Conservation (phyloP, 2,888 invertebrate species). For the Monopis laevigella region DNA sequence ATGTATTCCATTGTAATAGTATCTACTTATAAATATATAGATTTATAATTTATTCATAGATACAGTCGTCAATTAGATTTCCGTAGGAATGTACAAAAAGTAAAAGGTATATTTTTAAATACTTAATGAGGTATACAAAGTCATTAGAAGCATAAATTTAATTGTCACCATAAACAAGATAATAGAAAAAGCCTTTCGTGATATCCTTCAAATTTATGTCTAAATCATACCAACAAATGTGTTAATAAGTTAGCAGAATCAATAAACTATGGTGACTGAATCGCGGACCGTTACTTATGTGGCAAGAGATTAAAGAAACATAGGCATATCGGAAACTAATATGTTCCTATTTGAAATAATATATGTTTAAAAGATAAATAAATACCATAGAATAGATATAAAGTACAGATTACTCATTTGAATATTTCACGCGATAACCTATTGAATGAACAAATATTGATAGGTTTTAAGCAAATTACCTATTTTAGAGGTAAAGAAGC, state of each 20-base stretch:
- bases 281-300: slow-evolving; percentile 3
- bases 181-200: slow-evolving; percentile 2
- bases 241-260: neutral
- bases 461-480: slow-evolving; percentile 42
- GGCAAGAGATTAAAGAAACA: slow-evolving; percentile 1
- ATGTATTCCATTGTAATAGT: too few relatives aligned
- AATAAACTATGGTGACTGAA: too few relatives aligned
- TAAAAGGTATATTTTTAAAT: too few relatives aligned
- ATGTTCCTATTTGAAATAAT: slow-evolving; percentile 3
- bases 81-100: too few relatives aligned
- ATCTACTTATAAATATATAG: too few relatives aligned
- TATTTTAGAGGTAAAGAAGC: slow-evolving; percentile 37
- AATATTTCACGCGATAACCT: slow-evolving; percentile 38
- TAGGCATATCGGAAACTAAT: slow-evolving; percentile 1
- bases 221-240: slow-evolving; percentile 1
- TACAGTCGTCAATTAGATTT: too few relatives aligned
- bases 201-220: slow-evolving; percentile 1
- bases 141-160: too few relatives aligned
- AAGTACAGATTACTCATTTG: slow-evolving; percentile 28
- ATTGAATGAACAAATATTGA: slow-evolving; percentile 41
- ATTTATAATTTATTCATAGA: too few relatives aligned
- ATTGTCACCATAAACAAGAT: slow-evolving; percentile 5
- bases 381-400: slow-evolving; percentile 21
- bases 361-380: slow-evolving; percentile 8
- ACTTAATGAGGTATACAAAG: too few relatives aligned